phyloP scores from a whole-genome alignment of 2,113 vertebrate species.

The Oplegnathus fasciatus region DNA sequence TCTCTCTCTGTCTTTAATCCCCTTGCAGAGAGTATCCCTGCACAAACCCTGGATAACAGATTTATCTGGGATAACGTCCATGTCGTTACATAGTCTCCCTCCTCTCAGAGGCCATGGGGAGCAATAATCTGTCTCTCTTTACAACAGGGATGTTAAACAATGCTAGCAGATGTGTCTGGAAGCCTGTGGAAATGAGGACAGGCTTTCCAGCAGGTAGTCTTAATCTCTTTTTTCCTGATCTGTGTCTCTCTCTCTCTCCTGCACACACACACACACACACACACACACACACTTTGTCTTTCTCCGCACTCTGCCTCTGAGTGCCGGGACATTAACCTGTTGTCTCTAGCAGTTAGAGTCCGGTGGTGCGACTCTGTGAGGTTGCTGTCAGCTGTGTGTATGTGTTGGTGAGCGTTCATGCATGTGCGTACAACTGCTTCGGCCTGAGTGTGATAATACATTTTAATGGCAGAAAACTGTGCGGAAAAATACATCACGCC shows the following conservation, averaged over 20 bases:
- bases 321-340: constrained; percentile 63
- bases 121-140: constrained; percentile 73
- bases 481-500: constrained; percentile 11
- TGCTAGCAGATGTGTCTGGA: constrained; percentile 75
- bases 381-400: background rate
- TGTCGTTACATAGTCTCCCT: constrained; percentile 64
- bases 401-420: constrained; percentile 19
- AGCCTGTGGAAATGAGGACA: constrained; percentile 76
- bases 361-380: background rate
- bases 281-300: constrained; percentile 27
- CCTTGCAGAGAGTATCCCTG: constrained; percentile 67
- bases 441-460: constrained; percentile 14
- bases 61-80: constrained; percentile 79
- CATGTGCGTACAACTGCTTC: constrained; percentile 1
- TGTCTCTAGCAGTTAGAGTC: constrained; percentile 46
- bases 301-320: constrained; percentile 20
- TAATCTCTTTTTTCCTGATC: constrained; percentile 62
- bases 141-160: constrained; percentile 75
- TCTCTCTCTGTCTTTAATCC: constrained; percentile 73
- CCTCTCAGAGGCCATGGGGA: constrained; percentile 59
- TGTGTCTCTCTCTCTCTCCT: constrained; percentile 12
- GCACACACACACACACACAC: background rate
- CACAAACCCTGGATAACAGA: constrained; percentile 76
- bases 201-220: constrained; percentile 78
- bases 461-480: constrained; percentile 54